Evolutionary conservation across 2,113 vertebrate genomes (phyloP).

Genomic region (Corythaeola cristata): DNA sequence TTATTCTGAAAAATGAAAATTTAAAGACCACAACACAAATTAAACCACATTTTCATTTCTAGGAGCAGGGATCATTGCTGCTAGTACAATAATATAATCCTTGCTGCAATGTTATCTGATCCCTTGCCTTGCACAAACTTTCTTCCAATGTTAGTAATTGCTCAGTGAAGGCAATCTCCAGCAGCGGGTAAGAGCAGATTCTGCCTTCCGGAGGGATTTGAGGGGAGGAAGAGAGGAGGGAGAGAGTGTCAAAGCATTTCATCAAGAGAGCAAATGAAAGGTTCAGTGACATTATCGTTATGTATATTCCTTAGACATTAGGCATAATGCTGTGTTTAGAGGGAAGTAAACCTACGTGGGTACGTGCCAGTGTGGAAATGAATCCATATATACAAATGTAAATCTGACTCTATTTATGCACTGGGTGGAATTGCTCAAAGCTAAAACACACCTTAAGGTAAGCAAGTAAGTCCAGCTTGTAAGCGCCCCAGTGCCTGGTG

Average conservation of each 20-base stretch:
- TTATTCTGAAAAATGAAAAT: conserved; percentile 74
- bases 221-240: not conserved
- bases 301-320: conserved; percentile 25
- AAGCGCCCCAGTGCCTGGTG: not conserved
- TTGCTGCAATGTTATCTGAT: not conserved
- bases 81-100: conserved; percentile 39
- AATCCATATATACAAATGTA: conserved; percentile 10
- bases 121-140: conserved; percentile 51
- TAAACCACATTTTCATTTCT: conserved; percentile 71
- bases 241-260: conserved; percentile 26
- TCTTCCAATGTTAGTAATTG: conserved; percentile 35
- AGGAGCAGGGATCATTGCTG: conserved; percentile 34
- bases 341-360: conserved; percentile 7
- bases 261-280: conserved; percentile 61
- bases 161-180: conserved; percentile 21
- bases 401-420: conserved; percentile 4
- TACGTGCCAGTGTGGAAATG: not conserved
- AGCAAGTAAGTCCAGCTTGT: conserved; percentile 20
- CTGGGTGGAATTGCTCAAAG: not conserved
- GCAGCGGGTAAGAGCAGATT: not conserved
- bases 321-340: conserved; percentile 31
- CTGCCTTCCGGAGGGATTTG: conserved; percentile 29
- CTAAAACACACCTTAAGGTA: not conserved
- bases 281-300: conserved; percentile 30
- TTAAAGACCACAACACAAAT: conserved; percentile 69